Percentiles rank a stretch among this genome's conserved stretches.
Conservation (phyloP, 1,140 invertebrate species). For the Drosophila pachea region DNA sequence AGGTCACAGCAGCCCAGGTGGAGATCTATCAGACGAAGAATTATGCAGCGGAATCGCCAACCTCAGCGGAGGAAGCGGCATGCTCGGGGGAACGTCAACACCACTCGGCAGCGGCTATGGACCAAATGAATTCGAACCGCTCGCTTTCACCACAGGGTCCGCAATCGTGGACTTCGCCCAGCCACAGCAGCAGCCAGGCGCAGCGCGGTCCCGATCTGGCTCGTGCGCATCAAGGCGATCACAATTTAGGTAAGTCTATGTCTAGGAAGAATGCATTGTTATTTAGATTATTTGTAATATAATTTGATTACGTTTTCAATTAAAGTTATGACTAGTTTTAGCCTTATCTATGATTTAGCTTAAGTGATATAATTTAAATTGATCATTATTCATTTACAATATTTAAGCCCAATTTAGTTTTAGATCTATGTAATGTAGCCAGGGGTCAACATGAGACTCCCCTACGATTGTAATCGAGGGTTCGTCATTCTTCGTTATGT, state of each 20-base stretch:
- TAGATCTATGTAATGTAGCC: slow-evolving; percentile 6
- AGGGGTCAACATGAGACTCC: background rate
- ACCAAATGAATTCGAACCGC: slow-evolving; percentile 79
- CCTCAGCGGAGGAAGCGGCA: slow-evolving; percentile 70
- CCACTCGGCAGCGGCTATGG: slow-evolving; percentile 78
- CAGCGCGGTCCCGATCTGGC: slow-evolving; percentile 78
- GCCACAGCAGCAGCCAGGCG: slow-evolving; percentile 72
- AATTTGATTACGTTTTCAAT: slow-evolving; percentile 20
- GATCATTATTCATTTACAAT: slow-evolving; percentile 1
- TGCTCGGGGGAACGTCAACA: slow-evolving; percentile 76
- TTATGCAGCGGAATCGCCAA: slow-evolving; percentile 81
- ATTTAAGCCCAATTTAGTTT: slow-evolving; percentile 14
- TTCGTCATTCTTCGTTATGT: slow-evolving; percentile 19
- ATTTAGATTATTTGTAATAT: background rate
- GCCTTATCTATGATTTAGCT: slow-evolving; percentile 10
- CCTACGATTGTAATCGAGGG: background rate
- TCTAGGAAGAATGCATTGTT: background rate
- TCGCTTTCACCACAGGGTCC: slow-evolving; percentile 82
- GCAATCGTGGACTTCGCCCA: slow-evolving; percentile 81
- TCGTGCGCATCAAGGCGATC: slow-evolving; percentile 80
- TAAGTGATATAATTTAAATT: slow-evolving; percentile 14
- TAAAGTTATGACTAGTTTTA: slow-evolving; percentile 5
- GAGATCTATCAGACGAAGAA: slow-evolving; percentile 84
- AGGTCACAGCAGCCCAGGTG: slow-evolving; percentile 80
- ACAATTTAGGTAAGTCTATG: slow-evolving; percentile 73